Percentiles rank a stretch among this genome's conserved stretches.
Evolutionary conservation across 2,113 vertebrate genomes (phyloP).

Genomic region (Hypomesus transpacificus): DNA sequence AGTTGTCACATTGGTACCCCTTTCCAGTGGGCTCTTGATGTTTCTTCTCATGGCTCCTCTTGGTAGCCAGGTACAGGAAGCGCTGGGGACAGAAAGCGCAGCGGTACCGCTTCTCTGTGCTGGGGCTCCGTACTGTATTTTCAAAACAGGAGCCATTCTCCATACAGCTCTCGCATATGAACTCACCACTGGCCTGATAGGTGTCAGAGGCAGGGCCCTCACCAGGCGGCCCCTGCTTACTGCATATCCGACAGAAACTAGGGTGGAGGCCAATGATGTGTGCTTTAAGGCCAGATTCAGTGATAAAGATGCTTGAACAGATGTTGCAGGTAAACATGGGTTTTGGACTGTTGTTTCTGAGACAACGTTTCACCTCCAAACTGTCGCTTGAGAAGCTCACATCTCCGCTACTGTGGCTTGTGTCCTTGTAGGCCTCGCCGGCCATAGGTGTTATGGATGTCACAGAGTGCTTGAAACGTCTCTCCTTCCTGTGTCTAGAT

Average conservation of each 20-base stretch:
- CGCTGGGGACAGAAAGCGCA: constrained; percentile 95
- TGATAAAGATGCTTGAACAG: constrained; percentile 88
- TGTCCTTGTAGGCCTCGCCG: constrained; percentile 45
- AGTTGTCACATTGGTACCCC: constrained; percentile 78
- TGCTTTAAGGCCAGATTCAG: constrained; percentile 85
- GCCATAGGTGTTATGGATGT: constrained; percentile 43
- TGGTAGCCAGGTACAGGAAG: constrained; percentile 94
- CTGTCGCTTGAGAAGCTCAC: constrained; percentile 62
- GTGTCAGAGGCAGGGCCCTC: constrained; percentile 76
- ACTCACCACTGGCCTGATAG: constrained; percentile 78
- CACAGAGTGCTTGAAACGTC: constrained; percentile 52
- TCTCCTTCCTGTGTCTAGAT: constrained; percentile 75
- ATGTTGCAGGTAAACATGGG: constrained; percentile 81
- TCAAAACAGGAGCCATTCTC: constrained; percentile 88
- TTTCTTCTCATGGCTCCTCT: constrained; percentile 92
- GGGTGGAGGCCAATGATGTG: constrained; percentile 89
- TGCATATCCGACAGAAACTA: constrained; percentile 86
- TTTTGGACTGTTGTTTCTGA: constrained; percentile 73
- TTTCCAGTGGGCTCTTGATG: constrained; percentile 78
- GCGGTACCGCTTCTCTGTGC: constrained; percentile 88
- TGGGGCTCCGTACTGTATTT: constrained; percentile 81
- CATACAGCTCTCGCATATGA: constrained; percentile 86
- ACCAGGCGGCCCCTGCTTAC: constrained; percentile 84
- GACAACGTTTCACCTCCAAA: constrained; percentile 60
- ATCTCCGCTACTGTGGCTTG: constrained; percentile 40